Conservation (phyloP, 2,888 invertebrate genomes). For the Euphydryas editha region DNA sequence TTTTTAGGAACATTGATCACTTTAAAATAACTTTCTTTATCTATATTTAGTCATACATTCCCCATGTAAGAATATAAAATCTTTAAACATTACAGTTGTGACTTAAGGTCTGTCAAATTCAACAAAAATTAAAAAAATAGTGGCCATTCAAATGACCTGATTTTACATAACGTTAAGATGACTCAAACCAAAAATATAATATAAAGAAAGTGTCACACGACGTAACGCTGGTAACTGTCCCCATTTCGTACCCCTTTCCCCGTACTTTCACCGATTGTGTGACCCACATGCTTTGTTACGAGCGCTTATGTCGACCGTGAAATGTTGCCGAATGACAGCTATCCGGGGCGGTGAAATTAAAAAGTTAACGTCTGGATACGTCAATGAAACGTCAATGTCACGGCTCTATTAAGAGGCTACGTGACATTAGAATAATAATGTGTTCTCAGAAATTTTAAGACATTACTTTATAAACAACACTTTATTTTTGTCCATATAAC, state of each 20-base stretch:
- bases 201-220: conserved; percentile 75
- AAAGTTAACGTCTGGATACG: conserved; percentile 23
- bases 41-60: not conserved
- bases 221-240: conserved; percentile 78
- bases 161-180: conserved; percentile 22
- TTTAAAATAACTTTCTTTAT: not conserved
- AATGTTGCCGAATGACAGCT: conserved; percentile 34
- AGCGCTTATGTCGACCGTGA: conserved; percentile 49
- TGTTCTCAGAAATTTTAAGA: not conserved
- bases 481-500: too few species aligned
- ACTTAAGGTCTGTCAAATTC: not conserved
- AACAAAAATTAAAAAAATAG: not conserved
- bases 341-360: conserved; percentile 37
- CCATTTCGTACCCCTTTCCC: conserved; percentile 71
- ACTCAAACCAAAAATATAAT: conserved; percentile 23
- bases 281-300: conserved; percentile 62
- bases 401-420: not conserved
- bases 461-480: not conserved
- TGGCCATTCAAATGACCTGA: conserved; percentile 13
- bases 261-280: conserved; percentile 72
- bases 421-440: not conserved
- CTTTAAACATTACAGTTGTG: not conserved
- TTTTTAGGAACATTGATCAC: too few species aligned
- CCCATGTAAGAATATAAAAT: not conserved
- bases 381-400: conserved; percentile 18